Base-by-base conservation (phyloP, 1,140 invertebrate species). In the Dreissena polymorpha region DNA sequence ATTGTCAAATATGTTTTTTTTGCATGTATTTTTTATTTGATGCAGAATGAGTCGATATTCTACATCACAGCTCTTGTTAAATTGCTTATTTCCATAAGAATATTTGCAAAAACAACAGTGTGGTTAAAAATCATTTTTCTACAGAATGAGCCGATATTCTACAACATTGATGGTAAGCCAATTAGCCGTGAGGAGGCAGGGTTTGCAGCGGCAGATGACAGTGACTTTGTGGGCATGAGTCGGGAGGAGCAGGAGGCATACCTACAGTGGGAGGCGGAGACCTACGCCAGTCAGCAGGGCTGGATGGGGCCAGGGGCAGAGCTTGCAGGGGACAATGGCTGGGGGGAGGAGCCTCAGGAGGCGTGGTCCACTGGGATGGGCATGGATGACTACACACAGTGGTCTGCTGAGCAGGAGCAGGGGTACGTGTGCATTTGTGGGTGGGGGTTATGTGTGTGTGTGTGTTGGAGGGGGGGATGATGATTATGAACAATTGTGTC, bases 61-160 rank as follows among this genome's bases (percentile, higher is more conserved):
- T n/a, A n/a, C n/a, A n/a, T n/a, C n/a, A n/a, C n/a, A n/a, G n/a
- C n/a, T n/a, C n/a, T n/a, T n/a, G n/a, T n/a, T n/a, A n/a, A n/a
- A n/a, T n/a, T n/a, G n/a, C n/a, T n/a, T n/a, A n/a, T n/a, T n/a
- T n/a, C n/a, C n/a, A n/a, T n/a, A n/a, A n/a, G n/a, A n/a, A n/a
- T n/a, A n/a, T n/a, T n/a, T n/a, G n/a, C n/a, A n/a, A n/a, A n/a
- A n/a, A n/a, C n/a, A n/a, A n/a, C n/a, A n/a, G n/a, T n/a, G n/a
- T 39, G 39, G 39, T 39, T 39, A 2, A 39, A 5, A 5, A 5
- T 39, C 39, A 39, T 5, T 39, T 39, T 39, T 2, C 75, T 83
- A 55, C 72, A 89, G 88, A 75, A 83, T 75, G 88, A 89, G 77
- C 88, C 88, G 60, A 75, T 86, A 67, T 89, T 87, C 72, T 89